A percentile compares a stretch with the other conserved stretches of the same genome.
phyloP scores from a whole-genome alignment of 2,113 vertebrate species.

The Chloebia gouldiae region DNA sequence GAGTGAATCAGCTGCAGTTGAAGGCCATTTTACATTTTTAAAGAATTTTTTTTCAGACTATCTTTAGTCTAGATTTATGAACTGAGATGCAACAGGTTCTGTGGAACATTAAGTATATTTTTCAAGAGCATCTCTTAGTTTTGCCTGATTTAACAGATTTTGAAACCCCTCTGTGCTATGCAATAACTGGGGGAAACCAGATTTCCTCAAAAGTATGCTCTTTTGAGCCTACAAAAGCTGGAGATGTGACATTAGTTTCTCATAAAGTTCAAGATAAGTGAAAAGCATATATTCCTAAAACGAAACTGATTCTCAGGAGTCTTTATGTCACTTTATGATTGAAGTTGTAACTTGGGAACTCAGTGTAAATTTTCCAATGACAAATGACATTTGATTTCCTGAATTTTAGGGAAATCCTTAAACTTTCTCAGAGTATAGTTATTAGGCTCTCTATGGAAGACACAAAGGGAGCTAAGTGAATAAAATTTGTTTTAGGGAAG shows the following conservation, averaged over 20 bases:
- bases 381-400: background rate
- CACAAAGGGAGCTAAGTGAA: background rate
- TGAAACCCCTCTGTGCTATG: accelerated
- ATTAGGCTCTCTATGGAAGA: background rate
- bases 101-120: background rate
- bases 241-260: background rate
- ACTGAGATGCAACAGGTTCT: background rate
- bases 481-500: background rate
- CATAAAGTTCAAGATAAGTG: background rate
- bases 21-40: background rate
- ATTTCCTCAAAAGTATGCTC: background rate
- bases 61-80: background rate
- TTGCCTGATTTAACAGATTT: background rate
- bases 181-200: background rate
- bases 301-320: background rate
- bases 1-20: background rate
- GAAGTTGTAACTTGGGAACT: background rate
- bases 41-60: background rate
- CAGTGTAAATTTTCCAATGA: background rate
- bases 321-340: background rate
- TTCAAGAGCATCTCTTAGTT: background rate
- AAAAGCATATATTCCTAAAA: background rate
- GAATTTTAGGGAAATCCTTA: background rate
- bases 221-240: background rate
- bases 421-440: background rate